These are phyloP conservation scores for Alosa alosa DNA, from an alignment of 2,113 vertebrate genomes.

Conservation along the genomic window DNA sequence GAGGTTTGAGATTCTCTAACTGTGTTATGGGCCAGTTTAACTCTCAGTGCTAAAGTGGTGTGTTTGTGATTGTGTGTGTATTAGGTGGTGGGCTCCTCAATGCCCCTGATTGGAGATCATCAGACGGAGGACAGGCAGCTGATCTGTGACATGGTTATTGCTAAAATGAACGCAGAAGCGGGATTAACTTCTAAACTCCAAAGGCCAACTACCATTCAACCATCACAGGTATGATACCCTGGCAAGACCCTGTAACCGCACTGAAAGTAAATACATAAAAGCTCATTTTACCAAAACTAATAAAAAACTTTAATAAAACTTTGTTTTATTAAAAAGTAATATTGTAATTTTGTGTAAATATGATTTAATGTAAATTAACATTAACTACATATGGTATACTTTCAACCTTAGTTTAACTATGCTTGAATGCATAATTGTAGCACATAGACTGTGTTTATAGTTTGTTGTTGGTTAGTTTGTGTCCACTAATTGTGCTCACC, in stretches of 20 bases:
- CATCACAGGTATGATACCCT: slow-evolving; percentile 74
- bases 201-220: slow-evolving; percentile 87
- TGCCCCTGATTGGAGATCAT: slow-evolving; percentile 92
- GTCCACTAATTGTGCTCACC: not conserved
- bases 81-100: slow-evolving; percentile 88
- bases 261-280: not conserved
- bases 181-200: slow-evolving; percentile 81
- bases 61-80: slow-evolving; percentile 12
- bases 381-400: too few relatives aligned
- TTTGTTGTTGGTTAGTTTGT: not conserved
- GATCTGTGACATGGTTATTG: slow-evolving; percentile 83
- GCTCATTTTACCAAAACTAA: too few relatives aligned
- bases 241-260: not conserved
- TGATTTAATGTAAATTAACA: too few relatives aligned
- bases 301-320: too few relatives aligned
- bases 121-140: slow-evolving; percentile 85
- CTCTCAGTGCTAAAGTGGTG: not conserved
- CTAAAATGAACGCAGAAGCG: slow-evolving; percentile 82
- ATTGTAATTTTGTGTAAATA: too few relatives aligned
- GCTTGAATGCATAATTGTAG: too few relatives aligned
- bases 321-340: too few relatives aligned
- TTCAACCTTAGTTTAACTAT: too few relatives aligned
- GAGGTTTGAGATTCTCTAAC: not conserved
- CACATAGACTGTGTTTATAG: not conserved
- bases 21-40: not conserved